Base-by-base conservation (phyloP, 2,113 vertebrate genomes). In the Aphelocoma coerulescens region DNA sequence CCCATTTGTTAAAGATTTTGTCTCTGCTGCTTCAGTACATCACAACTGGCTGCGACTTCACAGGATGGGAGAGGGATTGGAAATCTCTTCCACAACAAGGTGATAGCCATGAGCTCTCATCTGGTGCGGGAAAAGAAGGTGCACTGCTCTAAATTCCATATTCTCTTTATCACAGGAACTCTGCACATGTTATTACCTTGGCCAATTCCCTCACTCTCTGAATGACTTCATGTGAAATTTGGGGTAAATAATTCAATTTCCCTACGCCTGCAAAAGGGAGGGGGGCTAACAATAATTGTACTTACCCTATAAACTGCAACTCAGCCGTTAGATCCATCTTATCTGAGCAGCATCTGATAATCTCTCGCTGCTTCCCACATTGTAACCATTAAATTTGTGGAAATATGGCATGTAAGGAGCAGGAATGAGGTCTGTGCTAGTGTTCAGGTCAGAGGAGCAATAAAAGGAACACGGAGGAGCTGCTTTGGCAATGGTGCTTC, bases 281-380 rank as follows among this genome's bases (percentile, higher is more conserved):
- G 32, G 3, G 48, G 3, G 8, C 33, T 79, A 67, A 65, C 37
- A 81, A 48, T 59, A 19, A 21, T 11, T 27, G 30, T 57, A 57
- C 78, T 96, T 85, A 81, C 80, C 79, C 77, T 78, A 13, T 27
- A 54, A 94, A 79, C 59, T 37, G 62, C 54, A 65, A 41, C 41
- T 37, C n/a, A 33, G 46, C 62, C 75, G 21, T 58, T n/a, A 69
- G 65, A 63, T 78, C 54, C 78, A 51, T 41, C 68, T 74, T 49
- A 83, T 66, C 67, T 55, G 83, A 95, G 63, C 94, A 78, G 59
- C 94, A 78, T 89, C 91, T 86, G 83, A 88, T 59, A 20, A 90
- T 73, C 61, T 67, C 71, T 39, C n/a, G 72, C 94, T 95, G 89
- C 32, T 92, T 71, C 85, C 55, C 83, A 91, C 65, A 9, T 11